Evolutionary conservation across 2,888 invertebrate species (phyloP), one percentile per base, ranked within the genome.

Genomic region (Tachina grossa): DNA sequence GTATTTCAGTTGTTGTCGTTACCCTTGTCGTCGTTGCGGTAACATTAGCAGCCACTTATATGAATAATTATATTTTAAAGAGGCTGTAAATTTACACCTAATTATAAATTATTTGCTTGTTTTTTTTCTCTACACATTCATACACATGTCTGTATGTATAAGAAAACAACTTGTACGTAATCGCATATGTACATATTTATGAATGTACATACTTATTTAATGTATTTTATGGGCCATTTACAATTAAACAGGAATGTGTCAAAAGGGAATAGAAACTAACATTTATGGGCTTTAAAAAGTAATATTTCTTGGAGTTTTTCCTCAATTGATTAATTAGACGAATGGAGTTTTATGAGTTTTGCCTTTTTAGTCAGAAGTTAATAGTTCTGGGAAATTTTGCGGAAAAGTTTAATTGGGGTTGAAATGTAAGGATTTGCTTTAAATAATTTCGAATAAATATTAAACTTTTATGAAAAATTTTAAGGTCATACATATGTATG

Each of bases 11-110:
- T 76, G 68, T 47, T 81, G 72, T 49, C 45, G 57, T 55, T 59
- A 47, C 14, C 57, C 53, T 63, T 51, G 61, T 65, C 61, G 79
- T 68, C 75, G 82, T 49, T 68, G 87, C 77, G 83, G 85, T 83
- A 86, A 79, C 84, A 82, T 83, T 72, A 83, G 83, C 82, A 85
- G 81, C 81, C 68, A 86, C 80, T 83, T 87, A 88, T 87, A 89
- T 89, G 89, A 89, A 89, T 89, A 89, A 89, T 89, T 89, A 89
- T 89, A 89, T 88, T 88, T 90, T 89, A 90, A 89, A 90, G 89
- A 88, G 89, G 75, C 88, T 87, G 88, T 88, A 89, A 89, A 89
- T 90, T 89, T 88, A 89, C 89, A 89, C 89, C 89, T 88, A 88
- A 89, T 90, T 90, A 90, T 88, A 88, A 88, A 89, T 88, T 88